Base-by-base conservation (phyloP, 2,797 vertebrate genomes). In the Coregonus suidteri region DNA sequence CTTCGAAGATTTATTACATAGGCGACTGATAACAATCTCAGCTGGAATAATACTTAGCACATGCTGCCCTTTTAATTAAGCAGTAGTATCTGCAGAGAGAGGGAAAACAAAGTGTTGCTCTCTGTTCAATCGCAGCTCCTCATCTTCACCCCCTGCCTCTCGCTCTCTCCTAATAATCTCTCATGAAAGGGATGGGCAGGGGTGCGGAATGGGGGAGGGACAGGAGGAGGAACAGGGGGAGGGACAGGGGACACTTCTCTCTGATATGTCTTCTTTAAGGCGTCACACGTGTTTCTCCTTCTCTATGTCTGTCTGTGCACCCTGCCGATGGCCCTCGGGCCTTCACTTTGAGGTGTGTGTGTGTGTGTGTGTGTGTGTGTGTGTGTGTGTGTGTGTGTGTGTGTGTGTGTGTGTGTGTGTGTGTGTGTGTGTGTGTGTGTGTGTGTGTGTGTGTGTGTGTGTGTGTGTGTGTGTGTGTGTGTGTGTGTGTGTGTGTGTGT, bases 31-130 rank as follows among this genome's bases (percentile, higher is more conserved):
- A 96, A 94, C 93, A 95, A 97, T 98, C 96, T 96, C 94, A 94
- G 95, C 95, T 96, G 95, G 96, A 98, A 97, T 97, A 98, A 98
- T 97, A 97, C 97, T 98, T 97, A 97, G 96, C 96, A 96, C 96
- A 97, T 97, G 96, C 96, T 95, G 95, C 95, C 96, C 96, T 97
- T 98, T 98, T 99, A 98, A 98, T 98, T 98, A 98, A 95, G 93
- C 92, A 93, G 90, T 93, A 93, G 92, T 94, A 94, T 92, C 91
- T 90, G 90, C 88, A 88, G 87, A 91, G 91, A 92, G 90, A 90
- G 86, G 90, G 90, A 90, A 92, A 79, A 81, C 73, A 79, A 89
- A 85, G 84, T 86, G 89, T 90, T 83, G 91, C 83, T 85, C 77
- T 88, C 87, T 91, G 77, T 90, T 73, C 31, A 34, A 92, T 92